Base-by-base conservation (phyloP, 2,888 invertebrate species). In the Busseola fusca region DNA sequence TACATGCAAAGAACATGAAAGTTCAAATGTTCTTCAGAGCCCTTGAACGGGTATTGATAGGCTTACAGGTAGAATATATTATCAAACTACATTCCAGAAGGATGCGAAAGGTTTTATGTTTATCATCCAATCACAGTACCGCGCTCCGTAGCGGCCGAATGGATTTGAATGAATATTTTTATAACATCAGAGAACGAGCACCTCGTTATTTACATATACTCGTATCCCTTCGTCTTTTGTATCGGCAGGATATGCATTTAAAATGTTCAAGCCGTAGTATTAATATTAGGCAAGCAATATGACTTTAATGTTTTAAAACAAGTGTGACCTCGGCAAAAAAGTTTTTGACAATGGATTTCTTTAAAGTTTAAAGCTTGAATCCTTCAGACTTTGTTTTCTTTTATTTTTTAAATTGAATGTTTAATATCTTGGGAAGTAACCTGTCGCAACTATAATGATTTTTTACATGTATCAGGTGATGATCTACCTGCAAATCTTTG, bases 81-180 rank as follows among this genome's bases (percentile, higher is more conserved):
- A 71, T 57, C 27, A 12, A 25, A 45, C 18, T 37, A n/a, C 30
- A 18, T 64, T 50, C 12, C 27, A 54, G 25, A 21, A 40, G 21
- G n/a, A 66, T 42, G 27, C 27, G 12, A 58, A 58, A 37, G 68
- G n/a, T 45, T 65, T 37, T 18, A 59, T 75, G 37, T 59, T 59
- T 59, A 74, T 68, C 52, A 48, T 42, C 21, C 59, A 68, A 69
- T 74, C 73, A 68, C 30, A 34, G n/a, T n/a, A n/a, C 6, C 52
- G 52, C 52, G 52, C 52, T 25, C 12, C 14, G 40, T 18, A 54
- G 30, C 25, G 10, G 59, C 1, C 12, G 16, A 37, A 67, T 48
- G 30, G 18, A 59, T 40, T 64, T 30, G 9, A 1, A 57, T 50
- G 27, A 73, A 52, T 66, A 16, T 66, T 58, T 18, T 30, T 45